Evolutionary conservation across 2,888 invertebrate genomes (phyloP), one percentile per base, ranked within the genome.

Genomic region (Cheilosia urbana): DNA sequence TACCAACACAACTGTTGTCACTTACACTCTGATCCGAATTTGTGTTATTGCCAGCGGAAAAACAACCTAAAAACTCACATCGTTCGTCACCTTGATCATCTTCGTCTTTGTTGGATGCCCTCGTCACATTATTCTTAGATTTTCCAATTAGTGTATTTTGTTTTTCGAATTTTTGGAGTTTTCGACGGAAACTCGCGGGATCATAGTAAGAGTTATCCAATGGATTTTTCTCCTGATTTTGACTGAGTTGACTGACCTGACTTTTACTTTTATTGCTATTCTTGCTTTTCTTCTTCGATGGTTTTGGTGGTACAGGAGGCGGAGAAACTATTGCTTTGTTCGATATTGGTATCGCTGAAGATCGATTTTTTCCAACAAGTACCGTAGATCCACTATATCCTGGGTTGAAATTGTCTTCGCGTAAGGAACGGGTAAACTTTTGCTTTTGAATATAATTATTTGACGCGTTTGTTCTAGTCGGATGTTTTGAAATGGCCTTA

Each of bases 1-100:
- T 85, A 73, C 73, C 62, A 45, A 85, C 80, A 68, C 87, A 79
- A 62, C 72, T 69, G 49, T 66, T 78, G 49, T 77, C 87, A 85
- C 65, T 82, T 30, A 78, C 47, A 77, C 77, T 71, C 37, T 68
- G 75, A 75, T 87, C 76, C 15, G 72, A 79, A 57, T 68, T 87
- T 76, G 51, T 87, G 78, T 78, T 87, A 81, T 87, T 84, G 71
- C 75, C 60, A 30, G 71, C 49, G 30, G 88, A 87, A 87, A 89
- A 89, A 79, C 90, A 90, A 79, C 88, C 88, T 58, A 90, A 88
- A 75, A 89, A 79, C 76, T 90, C 89, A 83, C 89, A 89, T 60
- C 87, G 88, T 77, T 88, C 88, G 62, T 60, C 81, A 75, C 53
- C 55, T 62, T 72, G 73, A 69, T 76, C 57, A 45, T 84, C 53